These are phyloP conservation scores for Keiferia lycopersicella DNA, from an alignment of 2,888 invertebrate genomes.

Conservation along the genomic window DNA sequence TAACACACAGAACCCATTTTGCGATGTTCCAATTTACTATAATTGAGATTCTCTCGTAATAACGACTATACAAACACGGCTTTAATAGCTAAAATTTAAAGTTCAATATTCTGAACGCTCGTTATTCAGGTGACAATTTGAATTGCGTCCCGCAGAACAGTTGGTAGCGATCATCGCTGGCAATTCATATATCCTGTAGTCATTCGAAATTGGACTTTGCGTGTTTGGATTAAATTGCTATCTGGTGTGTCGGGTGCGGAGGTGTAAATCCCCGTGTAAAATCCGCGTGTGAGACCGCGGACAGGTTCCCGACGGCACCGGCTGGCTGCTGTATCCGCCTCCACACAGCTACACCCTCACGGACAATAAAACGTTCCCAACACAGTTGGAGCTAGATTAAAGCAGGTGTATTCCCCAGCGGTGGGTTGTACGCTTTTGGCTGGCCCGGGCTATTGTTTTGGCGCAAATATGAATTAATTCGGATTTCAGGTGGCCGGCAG, in stretches of 20 bases:
- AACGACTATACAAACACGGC: constrained; percentile 34
- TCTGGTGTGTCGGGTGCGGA: constrained; percentile 39
- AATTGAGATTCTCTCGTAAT: constrained; percentile 14
- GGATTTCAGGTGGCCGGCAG: constrained; percentile 63
- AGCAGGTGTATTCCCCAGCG: constrained; percentile 12
- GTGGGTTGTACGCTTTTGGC: constrained; percentile 21
- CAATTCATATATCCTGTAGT: constrained; percentile 42
- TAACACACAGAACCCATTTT: constrained; percentile 32
- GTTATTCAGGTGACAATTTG: constrained; percentile 67
- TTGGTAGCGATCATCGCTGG: constrained; percentile 60
- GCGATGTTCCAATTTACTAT: constrained; percentile 16
- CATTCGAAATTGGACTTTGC: constrained; percentile 41
- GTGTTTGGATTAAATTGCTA: constrained; percentile 29
- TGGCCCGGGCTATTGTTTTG: constrained; percentile 51
- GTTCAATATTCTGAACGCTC: constrained; percentile 43
- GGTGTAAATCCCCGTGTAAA: constrained; percentile 66
- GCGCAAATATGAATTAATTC: constrained; percentile 65
- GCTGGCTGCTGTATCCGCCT: constrained; percentile 23
- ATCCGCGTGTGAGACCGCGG: constrained; percentile 58
- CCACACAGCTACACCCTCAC: constrained; percentile 14
- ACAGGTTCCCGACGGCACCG: constrained; percentile 62
- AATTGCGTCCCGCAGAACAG: constrained; percentile 65
- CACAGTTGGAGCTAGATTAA: constrained; percentile 24
- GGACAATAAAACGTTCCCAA: neutral
- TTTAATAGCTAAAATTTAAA: constrained; percentile 39